Conservation (phyloP, 2,888 invertebrate species). For the Calliphora vomitoria region DNA sequence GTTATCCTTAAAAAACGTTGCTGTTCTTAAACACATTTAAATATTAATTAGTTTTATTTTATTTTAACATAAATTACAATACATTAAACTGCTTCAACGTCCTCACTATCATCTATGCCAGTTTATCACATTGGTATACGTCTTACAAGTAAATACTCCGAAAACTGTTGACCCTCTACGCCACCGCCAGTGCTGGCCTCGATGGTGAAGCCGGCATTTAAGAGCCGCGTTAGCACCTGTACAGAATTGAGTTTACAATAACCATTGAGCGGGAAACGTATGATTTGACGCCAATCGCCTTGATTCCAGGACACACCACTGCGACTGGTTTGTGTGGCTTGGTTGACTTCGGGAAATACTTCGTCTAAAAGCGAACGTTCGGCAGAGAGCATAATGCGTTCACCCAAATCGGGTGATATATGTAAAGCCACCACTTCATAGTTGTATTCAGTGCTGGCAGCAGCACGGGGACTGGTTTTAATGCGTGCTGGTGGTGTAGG, state of each 20-base stretch:
- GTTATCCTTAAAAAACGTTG: conserved; percentile 38
- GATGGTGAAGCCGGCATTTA: conserved; percentile 91
- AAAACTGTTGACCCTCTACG: conserved; percentile 95
- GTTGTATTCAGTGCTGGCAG: conserved; percentile 83
- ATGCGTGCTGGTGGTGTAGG: conserved; percentile 83
- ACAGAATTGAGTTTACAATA: conserved; percentile 95
- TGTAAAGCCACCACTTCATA: conserved; percentile 93
- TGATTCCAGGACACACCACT: conserved; percentile 93
- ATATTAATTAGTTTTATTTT: conserved; percentile 32
- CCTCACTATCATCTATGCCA: conserved; percentile 32
- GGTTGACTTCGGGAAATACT: conserved; percentile 91
- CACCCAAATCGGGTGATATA: conserved; percentile 88
- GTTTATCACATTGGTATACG: conserved; percentile 85
- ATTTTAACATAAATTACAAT: conserved; percentile 60
- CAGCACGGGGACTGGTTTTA: conserved; percentile 79
- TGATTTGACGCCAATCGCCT: conserved; percentile 92
- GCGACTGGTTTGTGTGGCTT: conserved; percentile 91
- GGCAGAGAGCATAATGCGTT: conserved; percentile 93
- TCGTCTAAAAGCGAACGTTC: conserved; percentile 91
- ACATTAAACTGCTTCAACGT: conserved; percentile 34
- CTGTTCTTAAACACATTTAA: conserved; percentile 38
- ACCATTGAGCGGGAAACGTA: conserved; percentile 93
- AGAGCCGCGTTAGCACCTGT: conserved; percentile 92
- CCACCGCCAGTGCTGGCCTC: conserved; percentile 94
- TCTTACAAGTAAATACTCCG: conserved; percentile 93